These are phyloP conservation scores for Orthosia gothica DNA, from an alignment of 2,888 invertebrate species.

Conservation along the genomic window DNA sequence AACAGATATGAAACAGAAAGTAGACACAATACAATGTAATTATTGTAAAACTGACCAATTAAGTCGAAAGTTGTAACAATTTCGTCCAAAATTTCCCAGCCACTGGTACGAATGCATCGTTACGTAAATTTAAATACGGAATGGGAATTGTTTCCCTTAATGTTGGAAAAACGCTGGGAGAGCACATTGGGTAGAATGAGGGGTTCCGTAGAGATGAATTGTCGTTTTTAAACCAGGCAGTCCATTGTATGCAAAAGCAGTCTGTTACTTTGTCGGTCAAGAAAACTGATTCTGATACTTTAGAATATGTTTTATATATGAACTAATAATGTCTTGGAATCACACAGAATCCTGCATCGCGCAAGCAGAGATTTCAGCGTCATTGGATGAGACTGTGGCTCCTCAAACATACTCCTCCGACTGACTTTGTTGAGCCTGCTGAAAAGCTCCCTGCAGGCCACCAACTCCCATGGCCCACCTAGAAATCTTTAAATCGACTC, in stretches of 20 bases:
- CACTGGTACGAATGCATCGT: conserved; percentile 53
- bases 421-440: too few species aligned
- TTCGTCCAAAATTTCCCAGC: conserved; percentile 53
- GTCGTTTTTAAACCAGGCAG: background rate
- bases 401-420: too few species aligned
- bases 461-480: too few species aligned
- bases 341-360: too few species aligned
- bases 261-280: background rate
- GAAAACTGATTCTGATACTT: too few species aligned
- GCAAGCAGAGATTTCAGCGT: too few species aligned
- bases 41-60: conserved; percentile 56
- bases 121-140: conserved; percentile 64
- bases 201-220: conserved; percentile 31
- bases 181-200: conserved; percentile 1
- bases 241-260: too few species aligned
- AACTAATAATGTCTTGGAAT: too few species aligned
- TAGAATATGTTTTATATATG: too few species aligned
- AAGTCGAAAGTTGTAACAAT: conserved; percentile 58
- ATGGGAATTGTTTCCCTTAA: conserved; percentile 63
- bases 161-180: conserved; percentile 58
- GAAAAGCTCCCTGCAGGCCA: too few species aligned
- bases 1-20: conserved; percentile 18
- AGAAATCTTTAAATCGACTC: too few species aligned
- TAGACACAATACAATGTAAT: conserved; percentile 54
- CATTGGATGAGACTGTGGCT: too few species aligned